Conservation (phyloP, 2,113 vertebrate genomes). For the Setophaga petechia region DNA sequence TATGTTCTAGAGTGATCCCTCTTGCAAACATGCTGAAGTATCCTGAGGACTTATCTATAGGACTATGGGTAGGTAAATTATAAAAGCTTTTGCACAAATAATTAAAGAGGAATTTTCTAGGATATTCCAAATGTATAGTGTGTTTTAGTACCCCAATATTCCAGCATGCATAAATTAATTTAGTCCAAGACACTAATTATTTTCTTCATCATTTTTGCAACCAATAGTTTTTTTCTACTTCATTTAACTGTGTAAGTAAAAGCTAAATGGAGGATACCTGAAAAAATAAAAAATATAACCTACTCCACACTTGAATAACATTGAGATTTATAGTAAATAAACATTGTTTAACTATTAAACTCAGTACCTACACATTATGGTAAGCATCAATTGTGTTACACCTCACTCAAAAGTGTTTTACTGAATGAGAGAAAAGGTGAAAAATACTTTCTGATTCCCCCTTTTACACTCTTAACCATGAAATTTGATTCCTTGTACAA, state of each 20-base stretch:
- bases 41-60: neutral
- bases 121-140: neutral
- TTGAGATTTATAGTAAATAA: neutral
- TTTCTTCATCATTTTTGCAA: neutral
- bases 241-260: neutral
- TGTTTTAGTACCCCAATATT: neutral
- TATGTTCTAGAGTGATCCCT: neutral
- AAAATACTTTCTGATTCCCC: neutral
- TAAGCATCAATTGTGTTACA: neutral
- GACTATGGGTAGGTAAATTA: neutral
- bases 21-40: neutral
- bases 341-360: neutral
- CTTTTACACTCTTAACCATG: neutral
- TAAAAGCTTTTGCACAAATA: neutral
- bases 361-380: neutral
- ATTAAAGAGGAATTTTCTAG: neutral
- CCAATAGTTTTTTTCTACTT: neutral
- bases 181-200: neutral
- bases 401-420: neutral
- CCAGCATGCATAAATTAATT: neutral
- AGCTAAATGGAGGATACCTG: neutral
- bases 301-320: neutral
- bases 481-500: neutral
- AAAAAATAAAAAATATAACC: neutral
- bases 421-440: neutral